phyloP scores from a whole-genome alignment of 2,797 vertebrate species.

The Lagothrix lagotricha region DNA sequence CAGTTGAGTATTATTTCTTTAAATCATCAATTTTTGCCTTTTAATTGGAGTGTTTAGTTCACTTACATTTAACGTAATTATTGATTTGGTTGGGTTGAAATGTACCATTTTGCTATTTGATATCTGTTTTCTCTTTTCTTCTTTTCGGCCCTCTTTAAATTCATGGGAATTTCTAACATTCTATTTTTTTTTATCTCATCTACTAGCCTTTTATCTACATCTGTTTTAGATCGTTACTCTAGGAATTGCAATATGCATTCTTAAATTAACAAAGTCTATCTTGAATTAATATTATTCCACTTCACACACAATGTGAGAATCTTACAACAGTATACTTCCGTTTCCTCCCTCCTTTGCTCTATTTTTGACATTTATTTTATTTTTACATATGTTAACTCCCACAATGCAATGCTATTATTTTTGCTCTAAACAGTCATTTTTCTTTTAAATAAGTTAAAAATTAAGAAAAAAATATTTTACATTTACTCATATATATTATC shows the following conservation, averaged over 20 bases:
- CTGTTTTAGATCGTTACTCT: not conserved
- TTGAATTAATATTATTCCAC: not conserved
- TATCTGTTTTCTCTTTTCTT: not conserved
- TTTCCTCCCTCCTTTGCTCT: not conserved
- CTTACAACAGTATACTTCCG: not conserved
- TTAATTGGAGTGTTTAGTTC: conserved; percentile 8
- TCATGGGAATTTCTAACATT: not conserved
- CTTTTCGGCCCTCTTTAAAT: not conserved
- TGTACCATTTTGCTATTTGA: not conserved
- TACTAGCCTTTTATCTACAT: not conserved
- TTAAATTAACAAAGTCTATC: not conserved
- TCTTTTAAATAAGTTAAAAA: conserved; percentile 16
- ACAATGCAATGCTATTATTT: not conserved
- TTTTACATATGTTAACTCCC: conserved; percentile 11
- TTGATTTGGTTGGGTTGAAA: conserved; percentile 41
- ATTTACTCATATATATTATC: not conserved
- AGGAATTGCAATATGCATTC: not conserved
- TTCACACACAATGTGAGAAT: not conserved
- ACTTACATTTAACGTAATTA: conserved; percentile 54
- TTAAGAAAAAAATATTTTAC: not conserved
- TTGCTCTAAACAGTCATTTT: not conserved
- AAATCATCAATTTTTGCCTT: not conserved
- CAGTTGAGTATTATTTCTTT: not conserved
- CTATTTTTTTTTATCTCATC: conserved; percentile 44
- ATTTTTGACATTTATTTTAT: conserved; percentile 2